A percentile compares a stretch with the other conserved stretches of the same genome.
Conservation (phyloP, 2,888 invertebrate genomes). For the Colletes collaris region DNA sequence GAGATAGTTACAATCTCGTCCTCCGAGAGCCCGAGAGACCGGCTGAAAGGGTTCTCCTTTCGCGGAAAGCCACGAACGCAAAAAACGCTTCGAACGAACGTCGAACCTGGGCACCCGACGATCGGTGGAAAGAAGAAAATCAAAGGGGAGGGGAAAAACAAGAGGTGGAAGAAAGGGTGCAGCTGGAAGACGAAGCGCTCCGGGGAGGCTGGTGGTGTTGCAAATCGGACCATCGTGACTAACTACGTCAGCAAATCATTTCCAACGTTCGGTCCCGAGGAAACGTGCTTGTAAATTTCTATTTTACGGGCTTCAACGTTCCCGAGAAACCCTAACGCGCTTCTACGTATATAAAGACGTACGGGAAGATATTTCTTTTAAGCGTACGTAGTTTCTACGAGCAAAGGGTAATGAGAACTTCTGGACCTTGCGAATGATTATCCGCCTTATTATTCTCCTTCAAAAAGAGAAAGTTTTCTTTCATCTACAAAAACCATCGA, state of each 20-base stretch:
- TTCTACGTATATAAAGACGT: no score
- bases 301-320: no score
- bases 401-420: no score
- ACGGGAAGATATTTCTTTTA: no score
- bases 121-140: conserved; percentile 13
- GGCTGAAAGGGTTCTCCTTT: conserved; percentile 24
- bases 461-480: no score
- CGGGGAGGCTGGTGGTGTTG: conserved; percentile 34
- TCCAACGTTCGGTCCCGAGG: background rate
- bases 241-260: conserved; percentile 34
- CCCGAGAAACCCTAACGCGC: no score
- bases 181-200: background rate
- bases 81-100: conserved; percentile 29
- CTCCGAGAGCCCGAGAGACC: background rate
- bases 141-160: background rate
- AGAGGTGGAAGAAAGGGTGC: background rate
- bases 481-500: no score
- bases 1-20: conserved; percentile 44
- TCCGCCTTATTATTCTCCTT: no score
- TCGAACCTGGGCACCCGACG: background rate
- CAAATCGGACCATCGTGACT: conserved; percentile 57
- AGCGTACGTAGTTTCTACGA: no score
- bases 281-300: conserved; percentile 35
- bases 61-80: conserved; percentile 11
- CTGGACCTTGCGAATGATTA: no score